Evolutionary conservation across 2,888 invertebrate species (phyloP).

Genomic region (Parnassius glacialis): DNA sequence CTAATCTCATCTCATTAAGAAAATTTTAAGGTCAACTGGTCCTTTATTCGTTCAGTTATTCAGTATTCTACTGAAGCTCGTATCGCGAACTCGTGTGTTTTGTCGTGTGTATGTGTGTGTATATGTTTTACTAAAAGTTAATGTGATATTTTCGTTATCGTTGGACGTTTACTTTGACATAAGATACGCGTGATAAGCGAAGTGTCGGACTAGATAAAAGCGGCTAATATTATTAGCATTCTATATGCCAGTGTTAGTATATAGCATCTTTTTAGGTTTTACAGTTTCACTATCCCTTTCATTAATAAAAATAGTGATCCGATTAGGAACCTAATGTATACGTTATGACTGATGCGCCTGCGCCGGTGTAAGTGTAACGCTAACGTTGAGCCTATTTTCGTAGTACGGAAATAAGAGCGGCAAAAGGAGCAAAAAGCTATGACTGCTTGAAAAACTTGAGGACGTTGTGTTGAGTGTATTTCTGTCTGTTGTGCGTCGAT

Average conservation of each 20-base stretch:
- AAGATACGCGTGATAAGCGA: slow-evolving; percentile 54
- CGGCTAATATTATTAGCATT: slow-evolving; percentile 36
- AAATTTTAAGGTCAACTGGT: slow-evolving; percentile 17
- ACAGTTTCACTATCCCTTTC: slow-evolving; percentile 30
- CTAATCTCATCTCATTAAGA: slow-evolving; percentile 50
- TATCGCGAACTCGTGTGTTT: slow-evolving; percentile 48
- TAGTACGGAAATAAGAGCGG: slow-evolving; percentile 80
- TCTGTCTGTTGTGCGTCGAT: slow-evolving; percentile 68
- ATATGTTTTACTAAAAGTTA: slow-evolving; percentile 33
- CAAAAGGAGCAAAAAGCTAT: slow-evolving; percentile 78
- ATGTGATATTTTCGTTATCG: slow-evolving; percentile 42
- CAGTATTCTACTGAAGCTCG: slow-evolving; percentile 47
- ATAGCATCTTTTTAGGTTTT: slow-evolving; percentile 11
- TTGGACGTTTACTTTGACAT: slow-evolving; percentile 40
- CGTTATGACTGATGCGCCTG: slow-evolving; percentile 70
- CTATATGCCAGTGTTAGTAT: slow-evolving; percentile 1
- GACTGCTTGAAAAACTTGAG: slow-evolving; percentile 76
- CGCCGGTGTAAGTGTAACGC: slow-evolving; percentile 74
- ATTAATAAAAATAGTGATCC: slow-evolving; percentile 37
- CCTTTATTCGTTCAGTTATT: slow-evolving; percentile 48
- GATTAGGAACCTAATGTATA: slow-evolving; percentile 38
- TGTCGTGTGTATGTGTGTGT: slow-evolving; percentile 39
- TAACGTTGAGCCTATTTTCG: slow-evolving; percentile 77
- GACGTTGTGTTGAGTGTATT: slow-evolving; percentile 74
- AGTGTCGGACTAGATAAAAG: slow-evolving; percentile 45